These are phyloP conservation scores for Lumbricus terrestris DNA, from an alignment of 2,888 invertebrate species.

Conservation along the genomic window DNA sequence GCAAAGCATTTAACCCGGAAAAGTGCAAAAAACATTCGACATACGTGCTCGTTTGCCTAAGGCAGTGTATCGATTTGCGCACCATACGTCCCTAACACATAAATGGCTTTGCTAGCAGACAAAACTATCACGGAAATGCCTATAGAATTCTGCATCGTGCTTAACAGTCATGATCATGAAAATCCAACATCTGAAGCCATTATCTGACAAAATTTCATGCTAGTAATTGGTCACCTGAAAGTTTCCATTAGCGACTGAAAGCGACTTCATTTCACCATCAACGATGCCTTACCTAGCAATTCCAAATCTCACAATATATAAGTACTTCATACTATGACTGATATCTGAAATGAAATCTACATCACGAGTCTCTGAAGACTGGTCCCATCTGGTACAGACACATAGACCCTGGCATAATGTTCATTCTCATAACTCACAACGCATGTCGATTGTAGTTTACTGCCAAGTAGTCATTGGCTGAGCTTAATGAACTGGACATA, in stretches of 20 bases:
- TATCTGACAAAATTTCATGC: not conserved
- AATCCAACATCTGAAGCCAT: not conserved
- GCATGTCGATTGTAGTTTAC: not conserved
- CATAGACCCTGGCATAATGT: not conserved
- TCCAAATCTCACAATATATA: not conserved
- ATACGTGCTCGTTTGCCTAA: not conserved
- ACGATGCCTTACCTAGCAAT: not conserved
- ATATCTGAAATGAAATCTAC: not conserved
- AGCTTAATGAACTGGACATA: not conserved
- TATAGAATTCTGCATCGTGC: not conserved
- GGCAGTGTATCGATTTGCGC: not conserved
- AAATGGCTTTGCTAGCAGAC: not conserved
- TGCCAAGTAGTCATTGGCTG: not conserved
- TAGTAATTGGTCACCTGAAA: not conserved
- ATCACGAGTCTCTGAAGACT: not conserved
- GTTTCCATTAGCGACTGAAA: not conserved
- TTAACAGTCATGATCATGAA: not conserved
- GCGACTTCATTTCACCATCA: not conserved
- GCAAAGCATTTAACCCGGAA: not conserved
- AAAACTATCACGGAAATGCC: not conserved
- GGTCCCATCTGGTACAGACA: not conserved
- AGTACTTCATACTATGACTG: not conserved
- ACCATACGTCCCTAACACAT: not conserved
- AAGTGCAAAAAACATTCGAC: not conserved
- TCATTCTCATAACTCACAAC: not conserved